phyloP scores from a whole-genome alignment of 2,888 invertebrate genomes.

The Alviniconcha strummeri region DNA sequence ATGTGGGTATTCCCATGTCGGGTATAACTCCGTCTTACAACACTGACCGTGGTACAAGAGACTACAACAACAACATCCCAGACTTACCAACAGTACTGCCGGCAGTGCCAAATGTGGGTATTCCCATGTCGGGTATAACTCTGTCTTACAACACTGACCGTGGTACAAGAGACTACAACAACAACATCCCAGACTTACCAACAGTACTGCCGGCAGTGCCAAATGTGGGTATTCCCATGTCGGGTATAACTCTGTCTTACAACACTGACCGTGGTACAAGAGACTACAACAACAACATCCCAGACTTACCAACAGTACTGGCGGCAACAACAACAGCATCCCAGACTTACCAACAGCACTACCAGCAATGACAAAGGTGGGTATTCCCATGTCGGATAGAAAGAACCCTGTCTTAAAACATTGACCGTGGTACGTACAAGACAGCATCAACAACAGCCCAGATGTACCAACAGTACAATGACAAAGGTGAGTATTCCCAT shows the following conservation, averaged over 20 bases:
- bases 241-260: background rate
- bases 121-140: background rate
- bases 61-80: background rate
- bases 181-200: background rate
- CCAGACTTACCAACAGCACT: background rate
- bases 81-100: conserved; percentile 6
- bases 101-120: background rate
- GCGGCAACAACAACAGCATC: background rate
- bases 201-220: conserved; percentile 6
- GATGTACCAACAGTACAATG: background rate
- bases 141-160: no score
- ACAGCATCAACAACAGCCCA: background rate
- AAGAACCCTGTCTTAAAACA: no score
- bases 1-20: background rate
- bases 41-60: no score
- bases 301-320: conserved; percentile 1
- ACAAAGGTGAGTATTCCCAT: background rate
- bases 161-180: no score
- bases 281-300: no score
- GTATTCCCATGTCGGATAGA: no score
- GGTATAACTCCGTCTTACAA: no score
- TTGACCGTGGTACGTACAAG: no score
- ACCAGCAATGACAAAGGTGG: conserved; percentile 11
- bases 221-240: conserved; percentile 1
- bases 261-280: no score